phyloP scores from a whole-genome alignment of 2,797 vertebrate species.

The Tapirus indicus region DNA sequence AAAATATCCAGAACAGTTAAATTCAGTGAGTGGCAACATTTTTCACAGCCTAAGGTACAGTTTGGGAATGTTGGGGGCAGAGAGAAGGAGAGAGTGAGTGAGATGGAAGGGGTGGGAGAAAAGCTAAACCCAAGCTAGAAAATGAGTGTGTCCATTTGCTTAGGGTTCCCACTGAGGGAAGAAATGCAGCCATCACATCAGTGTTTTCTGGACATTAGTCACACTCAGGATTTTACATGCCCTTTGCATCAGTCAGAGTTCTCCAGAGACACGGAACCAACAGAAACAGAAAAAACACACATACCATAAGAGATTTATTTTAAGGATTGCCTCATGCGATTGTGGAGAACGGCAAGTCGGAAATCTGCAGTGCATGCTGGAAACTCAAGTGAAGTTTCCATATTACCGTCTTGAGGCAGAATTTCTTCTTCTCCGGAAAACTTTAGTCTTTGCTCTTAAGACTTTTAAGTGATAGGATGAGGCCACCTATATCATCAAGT shows the following conservation, averaged over 20 bases:
- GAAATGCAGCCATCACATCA: background rate
- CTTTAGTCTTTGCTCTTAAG: background rate
- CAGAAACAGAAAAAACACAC: background rate
- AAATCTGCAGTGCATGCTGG: background rate
- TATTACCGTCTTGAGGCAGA: background rate
- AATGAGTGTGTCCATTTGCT: background rate
- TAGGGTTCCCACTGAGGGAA: background rate
- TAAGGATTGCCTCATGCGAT: background rate
- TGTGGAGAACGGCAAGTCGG: background rate
- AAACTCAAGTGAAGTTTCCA: background rate
- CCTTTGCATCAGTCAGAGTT: background rate
- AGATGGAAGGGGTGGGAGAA: background rate
- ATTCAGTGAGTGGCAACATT: conserved; percentile 43
- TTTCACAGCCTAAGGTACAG: background rate
- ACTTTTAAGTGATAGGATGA: background rate
- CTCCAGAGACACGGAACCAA: background rate
- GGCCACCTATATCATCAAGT: background rate
- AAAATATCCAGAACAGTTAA: conserved; percentile 57
- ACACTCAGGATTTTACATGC: background rate
- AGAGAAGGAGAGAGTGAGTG: background rate
- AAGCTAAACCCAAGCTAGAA: background rate
- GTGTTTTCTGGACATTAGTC: background rate
- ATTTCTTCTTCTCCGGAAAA: background rate
- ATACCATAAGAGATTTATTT: background rate
- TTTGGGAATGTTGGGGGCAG: background rate